Evolutionary conservation across 2,888 invertebrate species (phyloP), one percentile per base, ranked within the genome.

Genomic region (Drosophila neonasuta): DNA sequence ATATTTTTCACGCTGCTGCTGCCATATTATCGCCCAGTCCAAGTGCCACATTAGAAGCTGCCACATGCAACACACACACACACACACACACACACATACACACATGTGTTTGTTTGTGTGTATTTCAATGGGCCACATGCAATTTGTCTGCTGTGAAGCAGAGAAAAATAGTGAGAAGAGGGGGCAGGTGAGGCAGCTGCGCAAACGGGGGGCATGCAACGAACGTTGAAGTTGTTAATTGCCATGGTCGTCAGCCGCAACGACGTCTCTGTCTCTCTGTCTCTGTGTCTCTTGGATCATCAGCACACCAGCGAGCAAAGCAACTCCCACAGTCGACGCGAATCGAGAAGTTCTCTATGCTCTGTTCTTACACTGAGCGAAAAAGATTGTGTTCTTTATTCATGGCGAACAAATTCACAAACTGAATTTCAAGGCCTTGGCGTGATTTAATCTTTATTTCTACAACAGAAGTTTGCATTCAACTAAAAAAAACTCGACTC

Each of bases 191-290:
- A 32, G 17, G 29, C 3, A n/a, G 15, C 7, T 3, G 30, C 24
- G 17, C 34, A n/a, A 36, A 32, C 8, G 36, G n/a, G 10, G 2
- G 11, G 36, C 51, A 65, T 77, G 77, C 79, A 80, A 63, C 82
- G 72, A 82, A 83, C 79, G 86, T 80, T 87, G 83, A 80, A 81
- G 86, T 86, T 87, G 86, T 83, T 86, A 87, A 83, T 84, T 87
- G 86, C 79, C 77, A 52, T 74, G 80, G 74, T 86, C 77, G 74
- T 78, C 79, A 71, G 83, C 75, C 84, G 80, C 77, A 78, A 80
- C 78, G 66, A 41, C 57, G 51, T 50, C 11, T 24, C 24, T 24
- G 24, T 24, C 51, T 64, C 41, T 46, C 45, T 65, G 24, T 30
- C 5, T 3, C 41, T 51, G 60, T 68, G 60, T 73, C 57, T 68